phyloP scores from a whole-genome alignment of 2,888 invertebrate genomes.

The Scaeva pyrastri region DNA sequence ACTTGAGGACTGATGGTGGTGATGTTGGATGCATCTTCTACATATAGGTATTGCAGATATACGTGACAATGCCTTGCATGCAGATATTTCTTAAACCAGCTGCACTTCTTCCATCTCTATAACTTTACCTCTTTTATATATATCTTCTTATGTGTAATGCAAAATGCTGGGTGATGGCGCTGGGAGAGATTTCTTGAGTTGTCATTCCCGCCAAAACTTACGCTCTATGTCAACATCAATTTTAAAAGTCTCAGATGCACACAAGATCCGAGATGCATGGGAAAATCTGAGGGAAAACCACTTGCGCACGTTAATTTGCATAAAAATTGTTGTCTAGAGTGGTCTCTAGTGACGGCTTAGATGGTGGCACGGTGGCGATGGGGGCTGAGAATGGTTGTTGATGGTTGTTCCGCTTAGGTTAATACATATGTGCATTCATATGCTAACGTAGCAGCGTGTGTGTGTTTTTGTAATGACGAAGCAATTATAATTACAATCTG shows the following conservation, averaged over 20 bases:
- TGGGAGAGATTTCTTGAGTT: slow-evolving; percentile 30
- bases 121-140: too few species aligned
- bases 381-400: neutral
- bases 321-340: slow-evolving; percentile 56
- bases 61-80: slow-evolving; percentile 62
- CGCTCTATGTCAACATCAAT: slow-evolving; percentile 68
- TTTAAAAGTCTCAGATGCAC: slow-evolving; percentile 43
- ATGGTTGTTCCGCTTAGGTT: slow-evolving; percentile 51
- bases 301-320: slow-evolving; percentile 63
- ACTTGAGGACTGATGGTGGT: too few species aligned
- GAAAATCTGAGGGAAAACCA: slow-evolving; percentile 74
- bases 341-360: slow-evolving; percentile 1
- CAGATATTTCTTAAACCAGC: slow-evolving; percentile 55
- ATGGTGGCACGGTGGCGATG: neutral
- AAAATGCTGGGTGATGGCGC: too few species aligned
- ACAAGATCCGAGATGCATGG: slow-evolving; percentile 62
- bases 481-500: slow-evolving; percentile 68
- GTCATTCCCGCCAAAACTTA: slow-evolving; percentile 55
- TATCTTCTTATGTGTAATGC: too few species aligned
- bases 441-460: neutral
- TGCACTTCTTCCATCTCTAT: too few species aligned
- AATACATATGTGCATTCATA: neutral
- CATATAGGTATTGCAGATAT: slow-evolving; percentile 12
- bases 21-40: slow-evolving; percentile 36
- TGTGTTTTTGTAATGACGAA: slow-evolving; percentile 32